Conservation (phyloP, 2,113 vertebrate genomes). For the Ariopsis seemanni region DNA sequence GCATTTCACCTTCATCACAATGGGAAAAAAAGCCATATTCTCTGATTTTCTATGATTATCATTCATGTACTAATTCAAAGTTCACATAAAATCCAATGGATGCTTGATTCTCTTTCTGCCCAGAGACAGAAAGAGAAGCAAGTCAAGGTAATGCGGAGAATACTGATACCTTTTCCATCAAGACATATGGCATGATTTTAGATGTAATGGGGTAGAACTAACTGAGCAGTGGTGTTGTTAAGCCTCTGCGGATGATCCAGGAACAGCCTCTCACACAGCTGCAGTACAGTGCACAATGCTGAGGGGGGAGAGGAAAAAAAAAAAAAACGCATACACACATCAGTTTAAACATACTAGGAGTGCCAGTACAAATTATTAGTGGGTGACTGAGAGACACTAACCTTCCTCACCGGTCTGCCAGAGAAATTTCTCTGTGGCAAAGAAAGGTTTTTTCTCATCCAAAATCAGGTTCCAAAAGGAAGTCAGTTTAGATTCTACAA, state of each 20-base stretch:
- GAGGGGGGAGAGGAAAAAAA: background rate
- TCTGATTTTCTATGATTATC: background rate
- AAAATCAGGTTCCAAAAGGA: constrained; percentile 89
- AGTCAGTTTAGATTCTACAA: constrained; percentile 83
- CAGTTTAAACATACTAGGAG: background rate
- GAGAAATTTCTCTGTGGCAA: constrained; percentile 95
- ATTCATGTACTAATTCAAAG: background rate
- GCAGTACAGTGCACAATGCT: constrained; percentile 81
- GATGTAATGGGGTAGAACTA: constrained; percentile 61
- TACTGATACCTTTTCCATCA: background rate
- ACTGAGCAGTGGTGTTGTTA: constrained; percentile 86
- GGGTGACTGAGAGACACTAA: constrained; percentile 61
- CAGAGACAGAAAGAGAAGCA: background rate
- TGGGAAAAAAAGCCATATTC: background rate
- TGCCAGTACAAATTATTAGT: background rate
- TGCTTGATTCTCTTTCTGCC: too few relatives aligned
- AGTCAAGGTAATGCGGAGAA: background rate
- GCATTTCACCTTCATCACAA: background rate
- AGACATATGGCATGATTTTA: background rate
- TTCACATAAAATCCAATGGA: background rate
- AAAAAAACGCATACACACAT: too few relatives aligned
- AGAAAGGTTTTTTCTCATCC: constrained; percentile 93
- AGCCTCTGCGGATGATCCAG: constrained; percentile 86
- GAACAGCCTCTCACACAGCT: constrained; percentile 88
- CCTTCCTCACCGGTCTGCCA: constrained; percentile 87